Base-by-base conservation (phyloP, 2,797 vertebrate genomes). In the Acanthurus leucopareius region DNA sequence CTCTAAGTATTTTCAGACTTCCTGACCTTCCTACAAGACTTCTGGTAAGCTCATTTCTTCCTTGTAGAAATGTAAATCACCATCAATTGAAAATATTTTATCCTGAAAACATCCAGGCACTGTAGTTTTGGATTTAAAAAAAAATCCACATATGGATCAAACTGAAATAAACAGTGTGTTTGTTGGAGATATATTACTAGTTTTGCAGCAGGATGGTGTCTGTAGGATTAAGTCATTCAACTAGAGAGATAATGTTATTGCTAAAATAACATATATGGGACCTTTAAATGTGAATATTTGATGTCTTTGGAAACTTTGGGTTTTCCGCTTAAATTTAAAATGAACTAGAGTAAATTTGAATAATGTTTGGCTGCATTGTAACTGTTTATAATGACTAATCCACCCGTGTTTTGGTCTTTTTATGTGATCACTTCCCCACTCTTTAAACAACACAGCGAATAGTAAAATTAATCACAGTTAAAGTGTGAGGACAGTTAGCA, bases 391-490 rank as follows among this genome's bases (percentile, higher is more conserved):
- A 45, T 19, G 48, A 45, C 35, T 32, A 45, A 67, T 10, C 44
- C 56, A 59, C 22, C 15, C 10, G 57, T 35, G 16, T 20, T 51
- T 69, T 28, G 22, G 13, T 47, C 0, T 47, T 58, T 68, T 61
- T 3, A 9, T 52, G 28, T 44, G n/a, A 64, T 40, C 4, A 52
- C 38, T 20, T 28, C 13, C 3, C 40, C 32, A 20, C 56, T 4
- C 20, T 62, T 25, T 13, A 62, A 52, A 66, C 25, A 51, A 17
- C 53, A 47, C 2, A 69, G 44, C 9, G 16, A 71, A 20, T 4
- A 32, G 32, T 42, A 14, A 64, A 22, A 58, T 52, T 13, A 71
- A 51, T 53, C 40, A 45, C 40, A 75, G 48, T 45, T 10, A 22
- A 11, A 54, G 44, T 53, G 51, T 19, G 3, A 20, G 19, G 19